Percentiles rank a stretch among this genome's conserved stretches.
These are phyloP conservation scores for Dendroctonus ponderosae DNA, from an alignment of 1,140 invertebrate species.

Conservation along the genomic window DNA sequence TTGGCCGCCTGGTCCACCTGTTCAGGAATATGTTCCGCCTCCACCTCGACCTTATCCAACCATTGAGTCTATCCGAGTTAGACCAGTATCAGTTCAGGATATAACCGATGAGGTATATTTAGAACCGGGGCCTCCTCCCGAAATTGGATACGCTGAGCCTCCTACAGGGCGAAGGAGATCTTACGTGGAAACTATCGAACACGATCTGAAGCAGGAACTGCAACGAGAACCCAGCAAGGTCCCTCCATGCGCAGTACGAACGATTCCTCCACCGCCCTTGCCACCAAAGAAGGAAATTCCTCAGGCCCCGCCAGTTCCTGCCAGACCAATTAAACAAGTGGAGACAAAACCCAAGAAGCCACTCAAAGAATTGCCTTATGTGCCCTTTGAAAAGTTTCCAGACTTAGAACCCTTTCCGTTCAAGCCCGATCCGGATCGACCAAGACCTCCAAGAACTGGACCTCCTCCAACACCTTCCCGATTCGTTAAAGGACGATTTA, in stretches of 20 bases:
- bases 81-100: constrained; percentile 50
- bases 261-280: constrained; percentile 53
- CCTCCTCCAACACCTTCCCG: constrained; percentile 62
- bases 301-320: constrained; percentile 51
- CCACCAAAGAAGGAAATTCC: constrained; percentile 54
- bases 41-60: constrained; percentile 51
- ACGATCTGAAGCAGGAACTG: constrained; percentile 57
- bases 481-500: constrained; percentile 60
- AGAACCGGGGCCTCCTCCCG: constrained; percentile 63
- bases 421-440: constrained; percentile 50
- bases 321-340: constrained; percentile 43
- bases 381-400: constrained; percentile 52
- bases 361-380: constrained; percentile 34
- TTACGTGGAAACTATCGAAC: constrained; percentile 60
- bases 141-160: constrained; percentile 62
- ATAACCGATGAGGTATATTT: constrained; percentile 54
- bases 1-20: constrained; percentile 48
- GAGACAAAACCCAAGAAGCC: constrained; percentile 39
- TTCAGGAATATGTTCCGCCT: constrained; percentile 50
- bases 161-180: constrained; percentile 52
- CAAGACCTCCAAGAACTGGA: constrained; percentile 48
- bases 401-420: constrained; percentile 59
- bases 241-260: constrained; percentile 55
- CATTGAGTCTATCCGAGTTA: constrained; percentile 43
- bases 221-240: constrained; percentile 57